Percentiles rank a stretch among this genome's conserved stretches.
Conservation (phyloP, 35 echinoderm and acorn worm species). For the Hemicentrotus pulcherrimus region DNA sequence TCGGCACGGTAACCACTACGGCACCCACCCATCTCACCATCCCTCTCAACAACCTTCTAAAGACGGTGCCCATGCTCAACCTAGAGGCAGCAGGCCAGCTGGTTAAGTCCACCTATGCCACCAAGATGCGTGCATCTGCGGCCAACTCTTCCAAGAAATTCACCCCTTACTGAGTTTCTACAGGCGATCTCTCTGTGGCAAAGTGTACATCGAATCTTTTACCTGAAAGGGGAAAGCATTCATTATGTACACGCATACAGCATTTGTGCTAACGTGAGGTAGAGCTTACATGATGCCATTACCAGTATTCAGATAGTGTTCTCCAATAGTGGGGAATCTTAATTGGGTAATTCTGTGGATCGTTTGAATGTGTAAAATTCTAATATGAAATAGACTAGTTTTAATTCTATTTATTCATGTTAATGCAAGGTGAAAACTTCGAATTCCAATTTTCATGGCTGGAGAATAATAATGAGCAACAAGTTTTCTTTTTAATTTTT, state of each 20-base stretch:
- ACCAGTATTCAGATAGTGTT: slow-evolving; percentile 33
- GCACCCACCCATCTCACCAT: slow-evolving; percentile 53
- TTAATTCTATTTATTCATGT: not conserved
- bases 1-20: slow-evolving; percentile 47
- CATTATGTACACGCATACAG: not conserved
- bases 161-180: slow-evolving; percentile 66
- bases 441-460: not conserved
- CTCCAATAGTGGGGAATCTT: not conserved
- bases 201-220: not conserved
- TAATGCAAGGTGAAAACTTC: not conserved
- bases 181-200: not conserved
- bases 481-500: not conserved
- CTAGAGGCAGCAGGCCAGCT: slow-evolving; percentile 59
- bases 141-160: slow-evolving; percentile 65
- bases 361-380: not conserved
- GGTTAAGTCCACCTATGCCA: slow-evolving; percentile 64
- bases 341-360: not conserved
- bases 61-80: slow-evolving; percentile 69
- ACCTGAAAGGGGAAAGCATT: not conserved
- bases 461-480: not conserved
- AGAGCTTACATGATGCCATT: slow-evolving; percentile 23
- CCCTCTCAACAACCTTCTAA: slow-evolving; percentile 68
- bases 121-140: slow-evolving; percentile 65
- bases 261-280: not conserved
- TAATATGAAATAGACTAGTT: not conserved